Evolutionary conservation across 2,797 vertebrate species (phyloP).

Genomic region (Anableps anableps): DNA sequence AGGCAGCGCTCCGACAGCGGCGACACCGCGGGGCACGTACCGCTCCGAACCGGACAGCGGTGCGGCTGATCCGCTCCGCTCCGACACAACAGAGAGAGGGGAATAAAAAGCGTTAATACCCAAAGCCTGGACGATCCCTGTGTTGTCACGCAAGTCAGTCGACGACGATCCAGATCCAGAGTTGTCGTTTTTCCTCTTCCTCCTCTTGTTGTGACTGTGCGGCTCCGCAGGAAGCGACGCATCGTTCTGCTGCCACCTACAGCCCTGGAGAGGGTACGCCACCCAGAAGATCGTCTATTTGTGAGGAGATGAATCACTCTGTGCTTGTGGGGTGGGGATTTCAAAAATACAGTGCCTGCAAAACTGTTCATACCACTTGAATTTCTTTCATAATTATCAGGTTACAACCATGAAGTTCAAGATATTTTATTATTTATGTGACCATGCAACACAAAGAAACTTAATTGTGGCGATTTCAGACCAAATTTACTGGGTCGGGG

Average conservation of each 20-base stretch:
- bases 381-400: not conserved
- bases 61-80: not conserved
- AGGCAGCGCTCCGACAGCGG: conserved; percentile 41
- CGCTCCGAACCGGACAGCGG: not conserved
- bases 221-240: conserved; percentile 61
- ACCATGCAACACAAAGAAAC: not conserved
- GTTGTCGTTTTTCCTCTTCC: conserved; percentile 82
- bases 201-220: conserved; percentile 78
- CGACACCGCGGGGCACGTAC: not conserved
- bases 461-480: too few species aligned
- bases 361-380: not conserved
- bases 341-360: not conserved
- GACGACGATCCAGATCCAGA: conserved; percentile 79
- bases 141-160: conserved; percentile 80
- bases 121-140: conserved; percentile 72
- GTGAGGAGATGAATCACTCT: fast-evolving
- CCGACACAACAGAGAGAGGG: conserved; percentile 1
- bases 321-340: not conserved
- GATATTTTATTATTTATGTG: not conserved
- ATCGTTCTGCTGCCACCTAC: conserved; percentile 63
- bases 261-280: conserved; percentile 58
- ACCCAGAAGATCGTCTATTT: not conserved
- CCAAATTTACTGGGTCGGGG: too few species aligned
- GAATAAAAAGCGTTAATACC: conserved; percentile 61
- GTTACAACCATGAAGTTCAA: not conserved